Conservation (phyloP, 2,888 invertebrate species). For the Cerceris rybyensis region DNA sequence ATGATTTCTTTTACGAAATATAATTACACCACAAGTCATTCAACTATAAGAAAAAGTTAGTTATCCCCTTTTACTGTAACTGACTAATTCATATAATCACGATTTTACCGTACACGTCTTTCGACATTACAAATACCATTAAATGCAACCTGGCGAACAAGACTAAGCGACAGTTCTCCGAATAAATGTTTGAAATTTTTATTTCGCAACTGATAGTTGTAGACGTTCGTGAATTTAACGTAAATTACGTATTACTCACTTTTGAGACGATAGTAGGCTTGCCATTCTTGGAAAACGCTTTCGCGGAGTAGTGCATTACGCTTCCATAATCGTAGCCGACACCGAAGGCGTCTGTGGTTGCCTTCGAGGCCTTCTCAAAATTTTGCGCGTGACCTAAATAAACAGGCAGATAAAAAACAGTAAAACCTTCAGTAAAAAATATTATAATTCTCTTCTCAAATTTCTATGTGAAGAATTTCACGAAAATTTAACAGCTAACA, state of each 20-base stretch:
- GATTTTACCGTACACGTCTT: no score
- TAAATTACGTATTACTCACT: constrained; percentile 81
- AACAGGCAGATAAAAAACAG: constrained; percentile 4
- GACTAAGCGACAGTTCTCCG: no score
- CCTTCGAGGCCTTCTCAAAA: constrained; percentile 86
- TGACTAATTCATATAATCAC: no score
- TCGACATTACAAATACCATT: no score
- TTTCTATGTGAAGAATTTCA: no score
- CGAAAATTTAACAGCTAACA: no score
- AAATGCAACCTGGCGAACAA: no score
- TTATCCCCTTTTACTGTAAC: no score
- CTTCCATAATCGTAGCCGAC: constrained; percentile 91
- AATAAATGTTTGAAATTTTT: no score
- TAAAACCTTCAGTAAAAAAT: not conserved
- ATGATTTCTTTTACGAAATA: no score
- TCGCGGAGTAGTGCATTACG: constrained; percentile 92
- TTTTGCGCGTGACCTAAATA: constrained; percentile 85
- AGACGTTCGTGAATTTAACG: constrained; percentile 11
- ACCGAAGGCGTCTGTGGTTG: constrained; percentile 86
- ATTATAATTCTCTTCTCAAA: not conserved
- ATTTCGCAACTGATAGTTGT: not conserved
- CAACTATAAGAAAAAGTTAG: no score
- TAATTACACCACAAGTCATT: no score
- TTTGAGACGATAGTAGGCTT: constrained; percentile 88
- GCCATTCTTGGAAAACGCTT: constrained; percentile 89